phyloP scores from a whole-genome alignment of 2,113 vertebrate genomes.

The Silurus meridionalis region DNA sequence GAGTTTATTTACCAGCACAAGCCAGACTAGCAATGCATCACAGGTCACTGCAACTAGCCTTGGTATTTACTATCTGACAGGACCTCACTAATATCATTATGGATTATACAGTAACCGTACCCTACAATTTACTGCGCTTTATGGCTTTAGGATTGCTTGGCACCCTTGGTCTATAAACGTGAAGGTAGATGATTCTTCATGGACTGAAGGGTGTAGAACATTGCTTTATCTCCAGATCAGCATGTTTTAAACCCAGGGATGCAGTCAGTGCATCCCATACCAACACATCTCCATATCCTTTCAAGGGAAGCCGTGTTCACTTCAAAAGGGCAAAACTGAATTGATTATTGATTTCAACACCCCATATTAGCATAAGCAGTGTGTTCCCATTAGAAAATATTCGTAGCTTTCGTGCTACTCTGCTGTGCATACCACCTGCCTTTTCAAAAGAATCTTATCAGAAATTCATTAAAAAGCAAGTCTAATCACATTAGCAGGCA shows the following conservation, averaged over 20 bases:
- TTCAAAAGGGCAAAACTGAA: slow-evolving; percentile 39
- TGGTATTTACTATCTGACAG: slow-evolving; percentile 69
- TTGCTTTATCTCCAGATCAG: slow-evolving; percentile 2
- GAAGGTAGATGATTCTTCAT: slow-evolving; percentile 33
- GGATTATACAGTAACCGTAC: slow-evolving; percentile 78
- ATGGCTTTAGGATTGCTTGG: slow-evolving; percentile 75
- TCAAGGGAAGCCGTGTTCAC: slow-evolving; percentile 1
- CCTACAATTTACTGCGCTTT: slow-evolving; percentile 72
- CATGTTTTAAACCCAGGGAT: slow-evolving; percentile 13
- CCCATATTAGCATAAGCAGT: slow-evolving; percentile 30
- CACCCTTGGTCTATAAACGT: slow-evolving; percentile 63
- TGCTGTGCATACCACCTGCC: slow-evolving; percentile 21
- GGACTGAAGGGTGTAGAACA: slow-evolving; percentile 11
- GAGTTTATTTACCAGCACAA: slow-evolving; percentile 62
- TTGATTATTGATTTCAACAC: slow-evolving; percentile 27
- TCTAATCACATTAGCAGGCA: slow-evolving; percentile 26
- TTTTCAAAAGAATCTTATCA: slow-evolving; percentile 21
- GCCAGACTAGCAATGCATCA: slow-evolving; percentile 61
- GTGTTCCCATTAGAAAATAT: slow-evolving; percentile 24
- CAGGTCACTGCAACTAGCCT: slow-evolving; percentile 48
- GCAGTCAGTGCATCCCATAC: not conserved
- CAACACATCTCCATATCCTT: not conserved
- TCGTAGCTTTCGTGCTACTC: slow-evolving; percentile 13
- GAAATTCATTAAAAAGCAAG: slow-evolving; percentile 24
- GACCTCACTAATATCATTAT: slow-evolving; percentile 68